These are phyloP conservation scores for Zenarchopterus dispar DNA, from an alignment of 2,797 vertebrate genomes.

Conservation along the genomic window DNA sequence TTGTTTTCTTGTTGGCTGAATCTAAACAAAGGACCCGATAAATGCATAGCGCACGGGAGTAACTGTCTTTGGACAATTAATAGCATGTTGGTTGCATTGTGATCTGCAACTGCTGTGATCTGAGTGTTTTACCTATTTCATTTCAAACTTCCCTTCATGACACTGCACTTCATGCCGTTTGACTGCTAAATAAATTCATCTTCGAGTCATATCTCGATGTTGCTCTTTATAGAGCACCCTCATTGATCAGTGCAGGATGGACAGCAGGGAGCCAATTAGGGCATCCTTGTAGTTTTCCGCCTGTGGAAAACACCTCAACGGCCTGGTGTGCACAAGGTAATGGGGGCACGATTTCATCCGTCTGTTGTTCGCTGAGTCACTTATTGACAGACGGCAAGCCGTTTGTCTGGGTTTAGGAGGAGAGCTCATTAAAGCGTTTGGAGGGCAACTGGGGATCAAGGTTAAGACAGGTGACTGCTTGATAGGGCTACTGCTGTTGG, in stretches of 20 bases:
- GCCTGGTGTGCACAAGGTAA: slow-evolving; percentile 47
- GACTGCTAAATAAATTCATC: slow-evolving; percentile 55
- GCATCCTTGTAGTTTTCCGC: slow-evolving; percentile 56
- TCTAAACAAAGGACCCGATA: slow-evolving; percentile 21
- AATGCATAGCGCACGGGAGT: not conserved
- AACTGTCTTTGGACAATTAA: too few species aligned
- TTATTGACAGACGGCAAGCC: slow-evolving; percentile 43
- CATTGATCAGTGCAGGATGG: slow-evolving; percentile 78
- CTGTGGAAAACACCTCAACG: slow-evolving; percentile 50
- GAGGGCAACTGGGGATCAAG: slow-evolving; percentile 36
- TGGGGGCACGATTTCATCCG: slow-evolving; percentile 34
- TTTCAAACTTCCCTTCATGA: not conserved
- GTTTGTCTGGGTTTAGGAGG: slow-evolving; percentile 49
- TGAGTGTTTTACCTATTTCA: slow-evolving; percentile 5
- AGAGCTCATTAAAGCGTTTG: slow-evolving; percentile 64
- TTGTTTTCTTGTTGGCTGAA: slow-evolving; percentile 18
- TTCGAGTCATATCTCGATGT: slow-evolving; percentile 71
- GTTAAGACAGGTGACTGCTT: slow-evolving; percentile 49
- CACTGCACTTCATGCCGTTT: slow-evolving; percentile 4
- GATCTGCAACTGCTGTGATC: not conserved
- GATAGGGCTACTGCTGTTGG: slow-evolving; percentile 37
- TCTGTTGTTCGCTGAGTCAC: slow-evolving; percentile 34
- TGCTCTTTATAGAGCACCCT: slow-evolving; percentile 57
- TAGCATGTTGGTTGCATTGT: too few species aligned
- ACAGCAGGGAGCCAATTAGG: slow-evolving; percentile 85